A percentile compares a stretch with the other conserved stretches of the same genome.
Evolutionary conservation across 2,888 invertebrate genomes (phyloP).

Genomic region (Mimumesa dahlbomi): DNA sequence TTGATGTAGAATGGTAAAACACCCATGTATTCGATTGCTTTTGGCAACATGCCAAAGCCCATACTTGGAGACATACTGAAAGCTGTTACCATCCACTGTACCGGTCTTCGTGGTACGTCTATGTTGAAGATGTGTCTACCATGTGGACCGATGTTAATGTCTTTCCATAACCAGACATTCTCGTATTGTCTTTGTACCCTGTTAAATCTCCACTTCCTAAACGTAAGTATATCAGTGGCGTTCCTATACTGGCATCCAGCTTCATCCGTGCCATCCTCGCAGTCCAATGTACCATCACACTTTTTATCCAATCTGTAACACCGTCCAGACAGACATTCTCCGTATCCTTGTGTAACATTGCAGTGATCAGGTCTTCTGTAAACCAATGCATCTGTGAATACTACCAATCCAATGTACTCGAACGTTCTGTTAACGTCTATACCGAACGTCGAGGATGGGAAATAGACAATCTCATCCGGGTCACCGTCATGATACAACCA

Average conservation of each 20-base stretch:
- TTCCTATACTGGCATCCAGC: slow-evolving; percentile 86
- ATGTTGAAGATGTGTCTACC: slow-evolving; percentile 93
- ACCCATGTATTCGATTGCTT: slow-evolving; percentile 92
- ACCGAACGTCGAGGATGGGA: slow-evolving; percentile 94
- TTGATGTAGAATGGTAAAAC: slow-evolving; percentile 97
- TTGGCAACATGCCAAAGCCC: slow-evolving; percentile 93
- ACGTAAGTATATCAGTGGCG: slow-evolving; percentile 86
- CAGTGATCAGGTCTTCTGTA: slow-evolving; percentile 86
- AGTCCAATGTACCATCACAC: slow-evolving; percentile 91
- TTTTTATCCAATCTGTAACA: slow-evolving; percentile 89
- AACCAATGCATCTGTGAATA: slow-evolving; percentile 93
- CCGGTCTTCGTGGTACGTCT: slow-evolving; percentile 91
- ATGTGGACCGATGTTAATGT: slow-evolving; percentile 95
- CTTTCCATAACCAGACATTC: slow-evolving; percentile 97
- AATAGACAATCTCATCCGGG: slow-evolving; percentile 92
- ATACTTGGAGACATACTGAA: slow-evolving; percentile 93
- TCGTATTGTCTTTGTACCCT: slow-evolving; percentile 95
- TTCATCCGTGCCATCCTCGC: slow-evolving; percentile 93
- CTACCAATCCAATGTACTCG: slow-evolving; percentile 92
- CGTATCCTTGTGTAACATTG: slow-evolving; percentile 87
- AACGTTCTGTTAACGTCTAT: slow-evolving; percentile 97
- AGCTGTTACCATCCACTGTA: slow-evolving; percentile 96
- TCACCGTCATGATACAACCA: slow-evolving; percentile 93
- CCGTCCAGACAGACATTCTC: slow-evolving; percentile 90
- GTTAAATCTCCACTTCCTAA: slow-evolving; percentile 92